Conservation (phyloP, 1,140 invertebrate genomes). For the Riptortus pedestris region DNA sequence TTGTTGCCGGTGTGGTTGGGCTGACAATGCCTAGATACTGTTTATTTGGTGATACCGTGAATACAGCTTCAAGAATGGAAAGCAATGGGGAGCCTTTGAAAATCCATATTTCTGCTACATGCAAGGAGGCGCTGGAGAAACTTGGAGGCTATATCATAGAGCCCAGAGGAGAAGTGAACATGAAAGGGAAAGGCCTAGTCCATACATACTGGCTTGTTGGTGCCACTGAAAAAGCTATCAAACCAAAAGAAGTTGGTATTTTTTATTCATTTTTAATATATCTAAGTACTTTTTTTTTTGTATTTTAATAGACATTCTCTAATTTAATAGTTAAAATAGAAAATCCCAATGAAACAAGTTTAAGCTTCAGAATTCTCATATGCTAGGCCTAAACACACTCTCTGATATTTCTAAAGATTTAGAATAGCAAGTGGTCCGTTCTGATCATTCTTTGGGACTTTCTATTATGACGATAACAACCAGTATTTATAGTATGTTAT, state of each 20-base stretch:
- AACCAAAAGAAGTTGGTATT: conserved; percentile 54
- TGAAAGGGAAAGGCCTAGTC: conserved; percentile 83
- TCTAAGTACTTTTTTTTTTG: too few species aligned
- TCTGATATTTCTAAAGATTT: too few species aligned
- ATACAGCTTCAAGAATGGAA: conserved; percentile 92
- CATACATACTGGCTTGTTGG: conserved; percentile 82
- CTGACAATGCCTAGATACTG: conserved; percentile 95
- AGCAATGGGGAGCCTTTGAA: conserved; percentile 82
- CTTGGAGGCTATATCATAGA: conserved; percentile 68
- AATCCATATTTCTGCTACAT: conserved; percentile 81
- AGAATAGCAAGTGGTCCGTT: too few species aligned
- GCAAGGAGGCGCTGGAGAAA: conserved; percentile 72
- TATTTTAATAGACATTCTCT: not conserved
- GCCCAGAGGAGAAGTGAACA: conserved; percentile 69
- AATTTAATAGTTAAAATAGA: not conserved
- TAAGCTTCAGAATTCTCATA: not conserved
- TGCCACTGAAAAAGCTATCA: conserved; percentile 69
- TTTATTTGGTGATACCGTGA: conserved; percentile 84
- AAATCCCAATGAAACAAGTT: not conserved
- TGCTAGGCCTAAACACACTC: not conserved
- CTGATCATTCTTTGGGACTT: too few species aligned
- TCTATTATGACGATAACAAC: too few species aligned
- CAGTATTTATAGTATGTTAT: too few species aligned
- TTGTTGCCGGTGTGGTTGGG: conserved; percentile 89
- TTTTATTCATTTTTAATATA: not conserved